Percentiles rank a stretch among this genome's conserved stretches.
Conservation (phyloP, 2,113 vertebrate species). For the Trogon surrucura region DNA sequence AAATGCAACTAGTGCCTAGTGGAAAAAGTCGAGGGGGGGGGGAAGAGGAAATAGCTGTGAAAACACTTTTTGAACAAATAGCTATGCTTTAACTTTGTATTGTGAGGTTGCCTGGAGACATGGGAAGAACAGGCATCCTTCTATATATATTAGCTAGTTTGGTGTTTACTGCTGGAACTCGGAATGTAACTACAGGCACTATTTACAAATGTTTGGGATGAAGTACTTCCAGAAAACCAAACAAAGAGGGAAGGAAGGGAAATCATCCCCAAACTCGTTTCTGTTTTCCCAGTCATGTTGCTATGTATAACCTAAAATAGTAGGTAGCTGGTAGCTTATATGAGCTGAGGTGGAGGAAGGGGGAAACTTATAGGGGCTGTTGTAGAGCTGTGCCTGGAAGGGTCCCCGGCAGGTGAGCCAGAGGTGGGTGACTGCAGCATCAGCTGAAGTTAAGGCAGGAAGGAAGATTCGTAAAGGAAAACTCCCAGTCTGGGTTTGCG, state of each 20-base stretch:
- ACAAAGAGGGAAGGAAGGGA: constrained; percentile 37
- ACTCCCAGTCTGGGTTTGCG: not conserved
- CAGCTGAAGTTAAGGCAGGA: not conserved
- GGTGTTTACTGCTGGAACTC: constrained; percentile 31
- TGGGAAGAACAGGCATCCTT: constrained; percentile 9
- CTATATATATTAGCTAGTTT: constrained; percentile 33
- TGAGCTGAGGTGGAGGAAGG: not conserved
- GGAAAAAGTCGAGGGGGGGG: constrained; percentile 17
- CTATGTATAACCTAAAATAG: constrained; percentile 15
- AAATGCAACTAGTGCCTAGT: constrained; percentile 14
- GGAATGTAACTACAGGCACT: constrained; percentile 53
- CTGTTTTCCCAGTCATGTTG: constrained; percentile 32
- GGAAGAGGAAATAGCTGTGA: constrained; percentile 58
- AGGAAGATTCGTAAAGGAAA: not conserved
- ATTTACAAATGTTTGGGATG: constrained; percentile 62
- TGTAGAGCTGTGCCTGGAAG: not conserved
- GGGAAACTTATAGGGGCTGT: not conserved
- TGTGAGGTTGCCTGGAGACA: constrained; percentile 59
- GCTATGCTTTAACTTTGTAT: constrained; percentile 18
- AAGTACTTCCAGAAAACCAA: constrained; percentile 59
- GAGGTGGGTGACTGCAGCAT: not conserved
- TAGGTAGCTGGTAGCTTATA: not conserved
- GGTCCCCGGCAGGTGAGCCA: not conserved
- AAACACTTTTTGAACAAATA: constrained; percentile 50
- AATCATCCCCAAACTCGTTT: constrained; percentile 15